Conservation (phyloP, 2,888 invertebrate species). For the Onchidella celtica region DNA sequence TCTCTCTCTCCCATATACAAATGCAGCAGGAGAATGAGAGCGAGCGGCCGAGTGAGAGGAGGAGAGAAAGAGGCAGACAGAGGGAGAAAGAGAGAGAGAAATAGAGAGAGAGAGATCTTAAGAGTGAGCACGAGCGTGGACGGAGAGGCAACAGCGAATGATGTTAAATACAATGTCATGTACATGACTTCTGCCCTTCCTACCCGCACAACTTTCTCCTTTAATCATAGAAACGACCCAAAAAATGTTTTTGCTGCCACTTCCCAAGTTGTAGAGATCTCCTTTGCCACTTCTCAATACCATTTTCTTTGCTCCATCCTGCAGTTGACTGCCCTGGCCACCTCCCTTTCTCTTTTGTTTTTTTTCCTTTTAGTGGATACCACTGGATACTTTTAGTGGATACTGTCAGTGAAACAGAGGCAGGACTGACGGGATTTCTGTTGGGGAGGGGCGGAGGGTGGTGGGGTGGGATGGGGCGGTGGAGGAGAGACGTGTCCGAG, state of each 20-base stretch:
- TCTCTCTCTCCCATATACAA: no score
- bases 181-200: neutral
- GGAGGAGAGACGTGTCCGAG: no score
- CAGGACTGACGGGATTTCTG: no score
- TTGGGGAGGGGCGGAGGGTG: no score
- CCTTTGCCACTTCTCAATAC: neutral
- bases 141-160: neutral
- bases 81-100: conserved; percentile 27
- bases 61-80: conserved; percentile 22
- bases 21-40: neutral
- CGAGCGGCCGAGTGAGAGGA: conserved; percentile 30
- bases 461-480: no score
- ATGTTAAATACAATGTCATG: neutral
- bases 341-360: neutral
- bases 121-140: neutral
- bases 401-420: no score
- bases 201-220: neutral
- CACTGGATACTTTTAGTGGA: no score
- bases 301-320: neutral
- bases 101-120: conserved; percentile 19
- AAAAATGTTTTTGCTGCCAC: no score
- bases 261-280: no score
- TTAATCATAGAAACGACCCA: no score
- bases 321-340: neutral
- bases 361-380: no score